These are phyloP conservation scores for Spheniscus humboldti DNA, from an alignment of 2,797 vertebrate genomes.

Conservation along the genomic window DNA sequence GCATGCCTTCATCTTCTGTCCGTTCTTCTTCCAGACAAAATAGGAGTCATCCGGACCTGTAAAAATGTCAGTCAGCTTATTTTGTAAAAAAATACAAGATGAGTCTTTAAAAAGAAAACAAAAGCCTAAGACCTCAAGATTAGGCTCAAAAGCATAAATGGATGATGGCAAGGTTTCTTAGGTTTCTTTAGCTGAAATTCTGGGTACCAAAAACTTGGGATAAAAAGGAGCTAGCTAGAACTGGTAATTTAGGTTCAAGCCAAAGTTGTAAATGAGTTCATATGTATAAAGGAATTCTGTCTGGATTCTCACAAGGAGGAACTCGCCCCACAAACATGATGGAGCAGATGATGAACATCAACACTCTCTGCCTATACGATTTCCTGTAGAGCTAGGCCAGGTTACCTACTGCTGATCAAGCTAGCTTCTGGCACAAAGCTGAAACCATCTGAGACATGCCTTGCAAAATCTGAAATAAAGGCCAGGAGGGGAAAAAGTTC, in stretches of 20 bases:
- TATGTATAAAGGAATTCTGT: neutral
- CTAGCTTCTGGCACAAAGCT: neutral
- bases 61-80: neutral
- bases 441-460: neutral
- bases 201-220: neutral
- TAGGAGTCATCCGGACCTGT: slow-evolving; percentile 84
- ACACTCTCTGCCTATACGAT: accelerated
- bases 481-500: neutral
- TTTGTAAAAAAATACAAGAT: neutral
- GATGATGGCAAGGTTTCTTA: neutral
- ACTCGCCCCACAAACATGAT: accelerated
- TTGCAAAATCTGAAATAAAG: neutral
- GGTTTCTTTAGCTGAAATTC: neutral
- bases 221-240: neutral
- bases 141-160: neutral
- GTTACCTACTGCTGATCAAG: neutral
- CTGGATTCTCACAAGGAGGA: neutral
- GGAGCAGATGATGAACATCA: neutral
- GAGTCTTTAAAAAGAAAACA: neutral
- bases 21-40: slow-evolving; percentile 87
- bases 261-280: neutral
- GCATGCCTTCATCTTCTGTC: slow-evolving; percentile 75
- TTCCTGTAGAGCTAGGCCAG: neutral
- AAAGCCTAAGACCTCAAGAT: neutral
- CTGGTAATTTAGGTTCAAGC: neutral